phyloP scores from a whole-genome alignment of 1,140 invertebrate species.

The Ericerus pela region DNA sequence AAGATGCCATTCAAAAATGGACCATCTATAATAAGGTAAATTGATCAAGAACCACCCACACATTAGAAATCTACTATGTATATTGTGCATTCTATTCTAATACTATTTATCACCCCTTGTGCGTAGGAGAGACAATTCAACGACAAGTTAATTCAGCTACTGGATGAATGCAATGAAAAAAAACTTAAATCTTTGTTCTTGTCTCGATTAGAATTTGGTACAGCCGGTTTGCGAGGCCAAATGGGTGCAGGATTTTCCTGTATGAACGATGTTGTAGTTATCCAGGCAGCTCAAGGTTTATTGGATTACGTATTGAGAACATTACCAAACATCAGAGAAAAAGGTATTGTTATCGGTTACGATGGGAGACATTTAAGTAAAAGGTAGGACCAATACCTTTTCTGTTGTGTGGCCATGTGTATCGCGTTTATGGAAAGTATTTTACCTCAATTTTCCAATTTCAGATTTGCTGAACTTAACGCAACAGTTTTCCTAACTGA shows the following conservation, averaged over 20 bases:
- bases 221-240: conserved; percentile 72
- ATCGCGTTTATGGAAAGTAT: background rate
- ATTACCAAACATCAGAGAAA: conserved; percentile 29
- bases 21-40: too few species aligned
- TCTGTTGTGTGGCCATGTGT: background rate
- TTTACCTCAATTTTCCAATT: conserved; percentile 16
- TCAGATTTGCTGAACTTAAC: conserved; percentile 81
- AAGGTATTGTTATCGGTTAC: conserved; percentile 79
- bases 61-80: too few species aligned
- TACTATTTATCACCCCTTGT: background rate
- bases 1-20: too few species aligned
- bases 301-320: conserved; percentile 48
- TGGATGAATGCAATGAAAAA: conserved; percentile 34
- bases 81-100: too few species aligned
- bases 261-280: conserved; percentile 95
- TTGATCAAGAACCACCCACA: too few species aligned
- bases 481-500: conserved; percentile 64
- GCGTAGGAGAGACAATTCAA: conserved; percentile 1
- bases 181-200: conserved; percentile 42
- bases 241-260: conserved; percentile 86
- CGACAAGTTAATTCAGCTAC: conserved; percentile 37
- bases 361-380: conserved; percentile 90
- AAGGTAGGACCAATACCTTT: conserved; percentile 47
- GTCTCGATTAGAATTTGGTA: conserved; percentile 65
- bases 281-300: conserved; percentile 91